These are phyloP conservation scores for Anhinga anhinga DNA, from an alignment of 2,113 vertebrate genomes.

Conservation along the genomic window DNA sequence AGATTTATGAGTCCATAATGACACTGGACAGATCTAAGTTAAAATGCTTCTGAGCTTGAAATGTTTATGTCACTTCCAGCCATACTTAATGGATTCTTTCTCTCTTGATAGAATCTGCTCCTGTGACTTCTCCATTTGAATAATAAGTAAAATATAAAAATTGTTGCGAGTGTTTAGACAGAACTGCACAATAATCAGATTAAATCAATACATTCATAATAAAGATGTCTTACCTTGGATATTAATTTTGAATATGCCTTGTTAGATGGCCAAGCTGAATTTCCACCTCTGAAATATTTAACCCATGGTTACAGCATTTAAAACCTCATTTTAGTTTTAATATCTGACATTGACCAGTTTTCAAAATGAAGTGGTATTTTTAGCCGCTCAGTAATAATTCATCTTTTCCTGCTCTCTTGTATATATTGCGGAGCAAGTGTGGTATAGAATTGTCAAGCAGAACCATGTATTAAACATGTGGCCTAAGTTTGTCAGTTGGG, in stretches of 20 bases:
- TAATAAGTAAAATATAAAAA: constrained; percentile 32
- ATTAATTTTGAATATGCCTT: not conserved
- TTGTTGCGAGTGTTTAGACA: not conserved
- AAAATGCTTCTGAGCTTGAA: not conserved
- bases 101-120: not conserved
- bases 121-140: not conserved
- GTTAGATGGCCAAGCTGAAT: not conserved
- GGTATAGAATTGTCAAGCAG: not conserved
- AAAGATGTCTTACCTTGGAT: not conserved
- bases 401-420: not conserved
- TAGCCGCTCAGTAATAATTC: not conserved
- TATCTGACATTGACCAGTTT: not conserved
- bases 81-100: not conserved
- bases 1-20: not conserved
- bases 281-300: not conserved
- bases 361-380: constrained; percentile 10
- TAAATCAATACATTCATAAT: not conserved
- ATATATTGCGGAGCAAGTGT: not conserved
- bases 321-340: constrained; percentile 11
- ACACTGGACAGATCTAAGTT: not conserved
- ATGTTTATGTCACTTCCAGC: not conserved
- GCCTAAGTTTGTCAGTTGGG: not conserved
- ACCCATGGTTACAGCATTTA: not conserved
- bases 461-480: not conserved
- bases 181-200: constrained; percentile 3